Evolutionary conservation across 1,140 invertebrate genomes (phyloP), one percentile per base, ranked within the genome.

Genomic region (Brachionus plicatilis): DNA sequence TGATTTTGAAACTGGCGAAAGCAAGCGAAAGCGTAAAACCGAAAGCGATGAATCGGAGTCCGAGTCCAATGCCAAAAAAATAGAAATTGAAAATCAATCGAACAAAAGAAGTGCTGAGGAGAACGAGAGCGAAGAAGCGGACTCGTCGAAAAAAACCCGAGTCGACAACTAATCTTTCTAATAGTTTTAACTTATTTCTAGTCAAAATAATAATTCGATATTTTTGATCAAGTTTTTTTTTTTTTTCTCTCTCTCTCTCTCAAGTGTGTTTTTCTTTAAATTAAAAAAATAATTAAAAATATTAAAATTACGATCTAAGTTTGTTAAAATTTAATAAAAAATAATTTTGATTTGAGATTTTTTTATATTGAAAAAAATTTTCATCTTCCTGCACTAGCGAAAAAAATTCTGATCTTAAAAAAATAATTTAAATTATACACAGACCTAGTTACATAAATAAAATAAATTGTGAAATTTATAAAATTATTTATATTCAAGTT

Each of bases 301-400:
- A n/a, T 33, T 33, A 68, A 68, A 24, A 68, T 68, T 68, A 33
- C 33, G 66, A 33, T 68, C 27, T 68, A 68, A 60, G 53, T 20
- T 60, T 60, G 53, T 60, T 60, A 60, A 60, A 60, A 60, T 60
- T 60, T 60, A 68, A 68, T 68, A 68, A 68, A 66, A 68, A 68
- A 68, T 68, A 68, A 33, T 68, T 68, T 68, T 68, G 24, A 68
- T 60, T 60, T 53, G 6, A 6, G 7, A 9, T 60, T 60, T 60
- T 17, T 24, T 20, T 20, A 29, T 68, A 1, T 68, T 41, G 11
- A 68, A 68, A 14, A n/a, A 37, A 37, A 37, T 37, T 37, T 5
- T 37, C 33, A 6, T 37, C 11, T 17, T 14, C 27, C 66, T 37
- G 2, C 2, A 33, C 12, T 14, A 14, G 9, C 2, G n/a, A 68